Base-by-base conservation (phyloP, 2,797 vertebrate genomes). In the Dallia pectoralis region DNA sequence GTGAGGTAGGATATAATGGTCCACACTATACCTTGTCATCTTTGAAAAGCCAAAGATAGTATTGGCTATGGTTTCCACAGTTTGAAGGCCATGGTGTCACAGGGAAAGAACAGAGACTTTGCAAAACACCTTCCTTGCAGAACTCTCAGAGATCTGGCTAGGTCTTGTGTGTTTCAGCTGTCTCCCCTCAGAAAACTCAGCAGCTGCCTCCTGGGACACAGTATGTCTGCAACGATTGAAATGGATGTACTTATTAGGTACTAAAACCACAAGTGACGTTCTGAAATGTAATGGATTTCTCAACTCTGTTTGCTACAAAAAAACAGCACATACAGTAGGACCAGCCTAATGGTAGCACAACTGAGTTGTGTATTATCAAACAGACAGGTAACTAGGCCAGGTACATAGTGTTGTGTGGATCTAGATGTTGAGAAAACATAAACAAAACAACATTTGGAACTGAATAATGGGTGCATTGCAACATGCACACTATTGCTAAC, bases 61-160 rank as follows among this genome's bases (percentile, higher is more conserved):
- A 90, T 82, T 87, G 85, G 90, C 91, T 93, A 93, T 71, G 85
- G 91, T 92, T 88, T 92, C 87, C 86, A 89, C 88, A 86, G 88
- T 88, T 90, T 90, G 85, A 77, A 88, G 91, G 88, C 90, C 95
- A 95, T 95, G 89, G 89, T 93, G 89, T 76, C 88, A 87, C 90
- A 77, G 82, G 78, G 88, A 87, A 91, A 88, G 88, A 84, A 84
- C 81, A 78, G 84, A 85, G 84, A 81, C 87, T 87, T 80, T 85
- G 67, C 47, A 44, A 69, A 69, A 18, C 25, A 49, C 22, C 44
- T 4, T 47, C 14, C 67, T 25, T 18, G 47, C 47, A 30, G 67
- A 47, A 48, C 67, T 69, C 47, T 47, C 25, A 47, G 16, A 44
- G 22, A 27, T 19, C 64, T 22, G 64, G 29, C 67, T 7, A 68